Percentiles rank a stretch among this genome's conserved stretches.
phyloP scores from a whole-genome alignment of 2,888 invertebrate genomes.

The Pantelozetes paolii region DNA sequence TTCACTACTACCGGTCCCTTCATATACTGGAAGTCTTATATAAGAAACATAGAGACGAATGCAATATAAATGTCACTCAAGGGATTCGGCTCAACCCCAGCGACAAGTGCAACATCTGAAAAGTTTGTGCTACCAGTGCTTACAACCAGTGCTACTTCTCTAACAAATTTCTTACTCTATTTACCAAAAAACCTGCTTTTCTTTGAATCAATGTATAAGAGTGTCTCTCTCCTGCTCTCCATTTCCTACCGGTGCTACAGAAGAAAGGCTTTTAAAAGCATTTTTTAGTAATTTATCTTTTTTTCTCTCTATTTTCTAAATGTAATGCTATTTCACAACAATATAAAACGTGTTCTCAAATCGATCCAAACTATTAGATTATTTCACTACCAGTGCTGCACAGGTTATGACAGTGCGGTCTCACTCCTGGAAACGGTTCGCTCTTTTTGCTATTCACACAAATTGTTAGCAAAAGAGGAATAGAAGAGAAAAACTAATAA shows the following conservation, averaged over 20 bases:
- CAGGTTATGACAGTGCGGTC: conserved; percentile 4
- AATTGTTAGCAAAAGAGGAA: not conserved
- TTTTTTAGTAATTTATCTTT: too few relatives aligned
- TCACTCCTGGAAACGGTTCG: not conserved
- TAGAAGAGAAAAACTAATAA: not conserved
- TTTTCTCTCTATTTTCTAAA: not conserved
- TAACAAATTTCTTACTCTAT: not conserved
- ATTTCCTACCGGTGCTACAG: not conserved
- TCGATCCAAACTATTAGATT: not conserved
- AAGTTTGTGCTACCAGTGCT: not conserved
- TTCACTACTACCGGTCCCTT: not conserved
- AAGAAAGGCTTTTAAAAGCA: too few relatives aligned
- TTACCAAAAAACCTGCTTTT: not conserved
- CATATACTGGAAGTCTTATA: not conserved
- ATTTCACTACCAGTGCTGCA: not conserved
- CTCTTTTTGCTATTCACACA: not conserved
- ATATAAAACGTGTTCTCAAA: conserved; percentile 1
- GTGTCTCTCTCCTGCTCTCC: not conserved
- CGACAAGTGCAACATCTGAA: conserved; percentile 30
- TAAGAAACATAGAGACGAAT: not conserved
- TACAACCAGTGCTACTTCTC: not conserved
- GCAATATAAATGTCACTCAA: conserved; percentile 31
- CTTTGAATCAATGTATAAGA: not conserved
- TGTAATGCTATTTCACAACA: conserved; percentile 9
- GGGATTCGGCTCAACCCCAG: conserved; percentile 25